Evolutionary conservation across 2,113 vertebrate species (phyloP), one percentile per base, ranked within the genome.

Genomic region (Aegypius monachus): DNA sequence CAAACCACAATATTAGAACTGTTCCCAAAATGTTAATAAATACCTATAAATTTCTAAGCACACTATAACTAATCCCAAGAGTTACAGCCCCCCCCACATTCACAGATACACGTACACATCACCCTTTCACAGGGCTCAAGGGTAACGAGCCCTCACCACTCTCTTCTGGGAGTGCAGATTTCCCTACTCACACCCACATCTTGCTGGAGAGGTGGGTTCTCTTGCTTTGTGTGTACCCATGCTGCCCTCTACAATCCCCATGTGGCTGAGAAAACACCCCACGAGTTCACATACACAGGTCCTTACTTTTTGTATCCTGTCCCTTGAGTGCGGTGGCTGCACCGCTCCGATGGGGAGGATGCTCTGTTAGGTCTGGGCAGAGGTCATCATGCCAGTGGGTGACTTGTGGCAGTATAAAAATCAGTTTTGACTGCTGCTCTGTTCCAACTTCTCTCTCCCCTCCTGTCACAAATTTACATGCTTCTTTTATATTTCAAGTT

Each of bases 331-430:
- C 4, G 2, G 10, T 18, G 7, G 5, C 34, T 55, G 45, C 12
- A 59, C 43, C 3, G 0, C 8, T 81, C 6, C 0, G 0, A 74
- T 9, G 16, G 27, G 17, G 31, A 73, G 31, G 36, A 85, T 67
- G 27, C 7, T 47, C 81, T 71, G 7, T 6, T 58, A 79, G n/a
- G 34, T n/a, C 86, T 63, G 32, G 42, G 48, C 38, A 81, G 52
- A 85, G 20, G 25, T 29, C 8, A 2, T 74, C 48, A 32, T 17
- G 34, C 7, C 53, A 81, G 48, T 8, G 12, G 25, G 34, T n/a
- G 26, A 65, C 18, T 77, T 42, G 6, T n/a, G 31, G 21, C 43
- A 74, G 6, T 18, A 70, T 31, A 38, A 58, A 78, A 87, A 48
- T 34, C 19, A 11, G 56, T 61, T 92, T 95, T 66, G 45, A 55